Base-by-base conservation (phyloP, 2,888 invertebrate genomes). In the Metacarcinus magister region DNA sequence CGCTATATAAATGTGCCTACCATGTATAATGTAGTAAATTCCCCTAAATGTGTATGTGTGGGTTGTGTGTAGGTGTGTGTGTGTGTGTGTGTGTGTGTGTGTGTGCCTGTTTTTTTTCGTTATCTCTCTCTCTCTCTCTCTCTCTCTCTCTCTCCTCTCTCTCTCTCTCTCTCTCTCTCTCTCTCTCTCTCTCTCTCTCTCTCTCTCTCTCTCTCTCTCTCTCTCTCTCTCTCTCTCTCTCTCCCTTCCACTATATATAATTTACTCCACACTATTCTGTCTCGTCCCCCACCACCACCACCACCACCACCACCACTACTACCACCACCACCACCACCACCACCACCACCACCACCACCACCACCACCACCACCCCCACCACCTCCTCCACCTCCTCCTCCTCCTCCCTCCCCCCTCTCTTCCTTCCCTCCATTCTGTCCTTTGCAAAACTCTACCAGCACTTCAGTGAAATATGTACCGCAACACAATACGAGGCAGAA, bases 11-110 rank as follows among this genome's bases (percentile, higher is more conserved):
- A 48, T 60, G 7, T 67, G 19, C n/a, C 5, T 67, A 5, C n/a
- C n/a, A 16, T 75, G 75, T 67, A 19, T 10, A 19, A 54, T 19
- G 23, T 67, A 7, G 28, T 75, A 28, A 28, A 28, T 75, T 32
- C 32, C 32, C 8, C 0, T 82, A 8, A 32, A 4, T 32, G 82
- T 82, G 23, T 23, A 23, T 67, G 67, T 67, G 67, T 67, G 67
- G 19, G 67, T 67, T n/a, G 67, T 67, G 67, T 67, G 67, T 67
- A 23, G 19, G 67, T 67, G 67, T 67, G 67, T 67, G 67, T 67
- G 67, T 67, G 67, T 67, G 67, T 67, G 67, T 67, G 67, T 67
- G 67, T 67, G 67, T 16, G 67, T 67, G 67, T 67, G 67, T 67
- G 67, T 23, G 67, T 23, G 67, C 23, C 23, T 23, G 67, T 54